A percentile compares a stretch with the other conserved stretches of the same genome.
Evolutionary conservation across 2,888 invertebrate genomes (phyloP).

Genomic region (Trichogramma dendrolimi): DNA sequence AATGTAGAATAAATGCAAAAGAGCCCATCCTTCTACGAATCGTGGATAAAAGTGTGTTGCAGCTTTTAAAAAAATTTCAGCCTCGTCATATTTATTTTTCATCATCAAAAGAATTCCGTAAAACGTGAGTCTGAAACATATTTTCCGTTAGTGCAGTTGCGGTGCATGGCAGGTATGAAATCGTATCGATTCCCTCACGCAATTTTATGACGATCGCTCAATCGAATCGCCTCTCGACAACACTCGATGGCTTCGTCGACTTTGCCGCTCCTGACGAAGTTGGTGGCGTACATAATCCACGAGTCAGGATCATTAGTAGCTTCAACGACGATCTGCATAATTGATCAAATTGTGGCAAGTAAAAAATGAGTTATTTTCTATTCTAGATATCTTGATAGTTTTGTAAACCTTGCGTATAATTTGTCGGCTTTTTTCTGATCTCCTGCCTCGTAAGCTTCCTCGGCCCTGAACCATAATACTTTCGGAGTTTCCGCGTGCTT

Average conservation of each 20-base stretch:
- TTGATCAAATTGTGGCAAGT: background rate
- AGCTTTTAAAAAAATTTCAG: conserved; percentile 38
- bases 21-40: conserved; percentile 39
- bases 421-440: conserved; percentile 31
- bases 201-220: conserved; percentile 35
- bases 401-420: conserved; percentile 25
- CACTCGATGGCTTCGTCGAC: conserved; percentile 37
- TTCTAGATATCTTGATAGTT: background rate
- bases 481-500: background rate
- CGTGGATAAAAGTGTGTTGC: conserved; percentile 37
- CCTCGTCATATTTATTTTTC: conserved; percentile 32
- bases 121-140: conserved; percentile 34
- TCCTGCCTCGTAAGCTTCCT: conserved; percentile 39
- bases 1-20: conserved; percentile 39
- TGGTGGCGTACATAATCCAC: conserved; percentile 39
- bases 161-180: background rate
- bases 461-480: conserved; percentile 32
- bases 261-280: conserved; percentile 33
- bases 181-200: conserved; percentile 31
- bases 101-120: conserved; percentile 36
- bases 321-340: conserved; percentile 32
- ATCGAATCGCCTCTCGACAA: conserved; percentile 36
- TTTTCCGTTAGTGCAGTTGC: background rate
- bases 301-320: conserved; percentile 29
- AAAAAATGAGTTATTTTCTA: background rate